A percentile compares a stretch with the other conserved stretches of the same genome.
Conservation (phyloP, 2,113 vertebrate species). For the Megaceryle maxima region DNA sequence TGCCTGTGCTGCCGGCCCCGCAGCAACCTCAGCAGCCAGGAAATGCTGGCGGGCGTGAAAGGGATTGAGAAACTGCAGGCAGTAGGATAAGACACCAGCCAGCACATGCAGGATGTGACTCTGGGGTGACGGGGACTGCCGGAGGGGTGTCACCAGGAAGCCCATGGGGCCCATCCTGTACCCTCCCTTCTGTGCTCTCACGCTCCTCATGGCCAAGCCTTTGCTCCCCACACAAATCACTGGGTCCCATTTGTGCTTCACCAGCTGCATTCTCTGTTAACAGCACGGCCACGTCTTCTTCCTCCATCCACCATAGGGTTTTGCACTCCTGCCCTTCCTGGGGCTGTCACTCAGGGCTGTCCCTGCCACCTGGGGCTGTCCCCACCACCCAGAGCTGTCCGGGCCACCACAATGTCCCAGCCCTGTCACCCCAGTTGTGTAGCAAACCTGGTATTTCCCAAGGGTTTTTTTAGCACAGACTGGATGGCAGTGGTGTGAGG, state of each 20-base stretch:
- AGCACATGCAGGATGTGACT: slow-evolving; percentile 58
- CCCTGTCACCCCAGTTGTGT: background rate
- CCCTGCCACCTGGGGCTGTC: background rate
- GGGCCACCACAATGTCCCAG: background rate
- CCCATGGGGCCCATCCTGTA: slow-evolving; percentile 15
- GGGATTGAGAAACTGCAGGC: slow-evolving; percentile 48
- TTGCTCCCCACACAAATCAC: background rate
- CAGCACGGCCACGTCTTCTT: background rate
- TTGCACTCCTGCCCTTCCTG: background rate
- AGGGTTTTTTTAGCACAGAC: background rate
- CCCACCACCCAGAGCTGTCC: background rate
- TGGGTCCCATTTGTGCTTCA: background rate
- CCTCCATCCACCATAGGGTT: background rate
- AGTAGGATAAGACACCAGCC: slow-evolving; percentile 34
- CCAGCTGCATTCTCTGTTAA: background rate
- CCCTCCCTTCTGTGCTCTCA: background rate
- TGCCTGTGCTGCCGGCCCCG: background rate
- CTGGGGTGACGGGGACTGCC: background rate
- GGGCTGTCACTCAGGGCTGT: background rate
- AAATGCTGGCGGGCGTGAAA: background rate
- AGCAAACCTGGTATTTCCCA: background rate
- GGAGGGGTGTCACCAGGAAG: slow-evolving; percentile 22
- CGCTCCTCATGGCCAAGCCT: background rate
- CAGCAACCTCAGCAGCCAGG: slow-evolving; percentile 24
- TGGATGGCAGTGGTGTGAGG: background rate